phyloP scores from a whole-genome alignment of 2,113 vertebrate species.

The Tenrec ecaudatus region DNA sequence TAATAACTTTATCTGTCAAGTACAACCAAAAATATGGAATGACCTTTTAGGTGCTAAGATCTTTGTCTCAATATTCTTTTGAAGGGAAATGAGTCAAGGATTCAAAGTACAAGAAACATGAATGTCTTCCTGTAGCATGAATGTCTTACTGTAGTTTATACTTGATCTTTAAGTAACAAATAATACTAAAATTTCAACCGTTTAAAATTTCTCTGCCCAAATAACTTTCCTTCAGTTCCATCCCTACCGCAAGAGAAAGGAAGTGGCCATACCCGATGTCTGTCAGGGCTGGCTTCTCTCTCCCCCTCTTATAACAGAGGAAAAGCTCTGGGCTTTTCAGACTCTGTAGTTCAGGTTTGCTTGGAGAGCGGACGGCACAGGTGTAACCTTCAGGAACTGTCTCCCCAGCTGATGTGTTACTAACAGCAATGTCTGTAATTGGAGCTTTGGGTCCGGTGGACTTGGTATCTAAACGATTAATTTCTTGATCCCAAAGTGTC shows the following conservation, averaged over 20 bases:
- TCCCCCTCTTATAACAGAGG: conserved; percentile 95
- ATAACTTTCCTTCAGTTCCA: conserved; percentile 39
- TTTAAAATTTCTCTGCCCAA: conserved; percentile 50
- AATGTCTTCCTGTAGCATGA: no score
- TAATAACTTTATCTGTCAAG: no score
- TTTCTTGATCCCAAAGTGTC: conserved; percentile 94
- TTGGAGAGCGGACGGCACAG: conserved; percentile 93
- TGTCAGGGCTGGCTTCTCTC: conserved; percentile 94
- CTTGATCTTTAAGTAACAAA: conserved; percentile 62
- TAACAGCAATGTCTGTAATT: conserved; percentile 97
- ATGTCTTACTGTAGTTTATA: no score
- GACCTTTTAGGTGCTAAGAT: no score
- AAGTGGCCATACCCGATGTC: conserved; percentile 93
- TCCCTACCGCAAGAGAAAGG: conserved; percentile 60
- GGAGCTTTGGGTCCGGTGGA: conserved; percentile 95
- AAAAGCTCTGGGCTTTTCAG: conserved; percentile 98
- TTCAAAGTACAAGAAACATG: no score
- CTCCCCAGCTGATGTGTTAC: conserved; percentile 96
- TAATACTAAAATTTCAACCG: conserved; percentile 48
- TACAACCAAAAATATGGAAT: no score
- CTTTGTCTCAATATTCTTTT: no score
- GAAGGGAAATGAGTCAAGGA: no score
- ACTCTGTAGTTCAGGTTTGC: conserved; percentile 98
- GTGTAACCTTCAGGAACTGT: conserved; percentile 96
- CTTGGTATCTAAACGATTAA: conserved; percentile 93